Evolutionary conservation across 2,797 vertebrate genomes (phyloP), one percentile per base, ranked within the genome.

Genomic region (Cossypha heuglini): DNA sequence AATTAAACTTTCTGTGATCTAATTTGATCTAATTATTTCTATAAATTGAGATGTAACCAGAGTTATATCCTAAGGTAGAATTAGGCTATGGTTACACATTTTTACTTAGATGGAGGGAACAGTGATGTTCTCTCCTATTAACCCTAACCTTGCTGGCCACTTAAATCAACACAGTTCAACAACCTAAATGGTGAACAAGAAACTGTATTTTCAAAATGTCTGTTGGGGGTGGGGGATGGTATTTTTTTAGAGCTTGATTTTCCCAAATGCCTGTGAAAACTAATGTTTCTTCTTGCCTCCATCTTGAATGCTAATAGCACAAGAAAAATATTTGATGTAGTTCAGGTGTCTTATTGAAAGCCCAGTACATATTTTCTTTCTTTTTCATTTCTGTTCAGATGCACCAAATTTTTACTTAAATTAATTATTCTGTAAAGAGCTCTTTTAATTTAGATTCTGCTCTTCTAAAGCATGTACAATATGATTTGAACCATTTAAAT

Each of bases 21-120:
- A 97, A 97, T 98, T 98, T 97, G 88, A 96, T 97, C 88, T 97
- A 97, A 98, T 98, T 98, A 98, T 98, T 98, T 97, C 97, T 96
- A 97, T 97, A 97, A 97, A 97, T 98, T 97, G 97, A 98, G 97
- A 97, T 94, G 93, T 97, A 97, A 96, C 97, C 72, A 84, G 80
- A 96, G 93, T 97, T 98, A 97, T 97, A 96, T 97, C 90, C 88
- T 97, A 97, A 97, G 88, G 96, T 97, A 96, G 96, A 97, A 97
- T 87, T 91, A 89, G 90, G 67, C 95, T 97, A 91, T 73, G 89
- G 86, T 96, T 95, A 94, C 75, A 86, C 46, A 82, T 97, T 94
- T 97, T 96, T 90, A 64, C 92, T 80, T 92, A 79, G 71, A 93
- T 83, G 40, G 55, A 84, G 40, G 43, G 40, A 93, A 85, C 16